These are phyloP conservation scores for Drosophila carrolli DNA, from an alignment of 1,140 invertebrate genomes.

Conservation along the genomic window DNA sequence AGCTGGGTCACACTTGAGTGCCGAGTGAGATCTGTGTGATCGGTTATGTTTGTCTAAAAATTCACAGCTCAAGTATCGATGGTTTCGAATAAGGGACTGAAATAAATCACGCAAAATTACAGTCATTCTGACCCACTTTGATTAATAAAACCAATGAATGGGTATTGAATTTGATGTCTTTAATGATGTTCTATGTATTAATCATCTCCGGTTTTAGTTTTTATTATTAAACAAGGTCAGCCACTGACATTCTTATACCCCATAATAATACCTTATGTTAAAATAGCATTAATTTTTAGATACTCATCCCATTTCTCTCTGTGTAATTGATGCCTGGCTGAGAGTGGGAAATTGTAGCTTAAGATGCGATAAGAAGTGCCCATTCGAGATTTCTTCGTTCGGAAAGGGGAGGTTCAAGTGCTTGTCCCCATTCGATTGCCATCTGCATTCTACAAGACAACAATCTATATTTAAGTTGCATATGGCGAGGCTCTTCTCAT, in stretches of 20 bases:
- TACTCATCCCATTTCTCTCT: background rate
- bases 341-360: slow-evolving; percentile 3
- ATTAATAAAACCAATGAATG: too few species aligned
- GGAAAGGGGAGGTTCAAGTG: slow-evolving; percentile 3
- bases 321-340: background rate
- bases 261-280: too few species aligned
- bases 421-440: slow-evolving; percentile 32
- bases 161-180: too few species aligned
- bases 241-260: too few species aligned
- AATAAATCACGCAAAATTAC: too few species aligned
- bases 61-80: background rate
- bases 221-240: too few species aligned
- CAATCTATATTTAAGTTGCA: slow-evolving; percentile 37
- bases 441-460: slow-evolving; percentile 23
- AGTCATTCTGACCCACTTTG: slow-evolving; percentile 1
- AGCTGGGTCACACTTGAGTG: slow-evolving; percentile 1
- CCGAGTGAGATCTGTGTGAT: background rate
- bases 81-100: background rate
- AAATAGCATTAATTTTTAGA: too few species aligned
- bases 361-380: slow-evolving; percentile 8
- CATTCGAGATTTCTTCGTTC: background rate
- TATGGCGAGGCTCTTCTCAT: slow-evolving; percentile 18
- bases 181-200: too few species aligned
- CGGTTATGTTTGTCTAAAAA: slow-evolving; percentile 1
- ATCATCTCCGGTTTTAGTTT: too few species aligned